phyloP scores from a whole-genome alignment of 2,888 invertebrate species.

The Cantharis lateralis region DNA sequence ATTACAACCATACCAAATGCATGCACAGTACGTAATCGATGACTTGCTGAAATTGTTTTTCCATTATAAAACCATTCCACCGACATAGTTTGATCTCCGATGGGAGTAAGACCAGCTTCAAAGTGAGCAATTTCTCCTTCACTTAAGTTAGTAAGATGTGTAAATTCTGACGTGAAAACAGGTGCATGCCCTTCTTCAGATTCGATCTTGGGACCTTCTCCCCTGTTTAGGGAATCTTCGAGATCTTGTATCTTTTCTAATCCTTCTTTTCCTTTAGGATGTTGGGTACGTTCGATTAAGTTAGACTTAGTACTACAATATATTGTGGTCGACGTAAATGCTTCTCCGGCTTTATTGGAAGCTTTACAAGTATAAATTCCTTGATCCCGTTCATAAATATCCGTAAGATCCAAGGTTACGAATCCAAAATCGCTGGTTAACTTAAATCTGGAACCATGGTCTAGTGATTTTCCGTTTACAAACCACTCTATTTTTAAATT shows the following conservation, averaged over 20 bases:
- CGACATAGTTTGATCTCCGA: slow-evolving; percentile 90
- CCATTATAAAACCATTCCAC: slow-evolving; percentile 97
- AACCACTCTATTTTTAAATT: slow-evolving; percentile 92
- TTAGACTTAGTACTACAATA: slow-evolving; percentile 81
- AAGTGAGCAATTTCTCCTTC: slow-evolving; percentile 98
- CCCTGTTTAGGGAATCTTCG: slow-evolving; percentile 81
- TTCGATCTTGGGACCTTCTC: slow-evolving; percentile 69
- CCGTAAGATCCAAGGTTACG: slow-evolving; percentile 89
- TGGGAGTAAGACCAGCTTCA: slow-evolving; percentile 93
- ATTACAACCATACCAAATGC: slow-evolving; percentile 98
- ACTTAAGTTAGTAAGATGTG: slow-evolving; percentile 78
- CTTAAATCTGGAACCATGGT: slow-evolving; percentile 88
- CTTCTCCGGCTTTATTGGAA: slow-evolving; percentile 85
- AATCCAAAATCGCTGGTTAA: slow-evolving; percentile 95
- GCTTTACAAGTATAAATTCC: slow-evolving; percentile 94
- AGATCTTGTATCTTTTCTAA: slow-evolving; percentile 88
- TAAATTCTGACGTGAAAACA: slow-evolving; percentile 85
- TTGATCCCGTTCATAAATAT: slow-evolving; percentile 91
- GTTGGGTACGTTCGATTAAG: slow-evolving; percentile 86
- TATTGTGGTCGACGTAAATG: slow-evolving; percentile 88
- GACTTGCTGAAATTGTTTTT: slow-evolving; percentile 83
- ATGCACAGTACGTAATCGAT: slow-evolving; percentile 89
- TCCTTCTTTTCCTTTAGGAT: slow-evolving; percentile 94
- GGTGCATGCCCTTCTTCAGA: slow-evolving; percentile 84
- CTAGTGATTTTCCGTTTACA: slow-evolving; percentile 86